These are phyloP conservation scores for Erpobdella octoculata DNA, from an alignment of 2,888 invertebrate genomes.

Conservation along the genomic window DNA sequence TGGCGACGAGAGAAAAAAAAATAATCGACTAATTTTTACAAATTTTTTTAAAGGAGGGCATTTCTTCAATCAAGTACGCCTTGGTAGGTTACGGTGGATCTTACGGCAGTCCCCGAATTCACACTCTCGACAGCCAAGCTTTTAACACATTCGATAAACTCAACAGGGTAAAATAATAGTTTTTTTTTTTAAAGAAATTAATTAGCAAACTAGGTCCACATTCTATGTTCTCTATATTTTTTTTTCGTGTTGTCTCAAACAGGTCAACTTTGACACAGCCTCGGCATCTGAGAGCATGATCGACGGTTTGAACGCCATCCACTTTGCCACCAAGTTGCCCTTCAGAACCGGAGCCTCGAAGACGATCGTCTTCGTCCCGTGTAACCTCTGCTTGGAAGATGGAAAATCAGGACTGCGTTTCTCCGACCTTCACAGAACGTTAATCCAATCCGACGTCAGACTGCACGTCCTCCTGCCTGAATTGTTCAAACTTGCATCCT, in stretches of 20 bases:
- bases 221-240: background rate
- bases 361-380: slow-evolving; percentile 72
- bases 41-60: slow-evolving; percentile 43
- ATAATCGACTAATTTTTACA: no score
- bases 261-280: slow-evolving; percentile 25
- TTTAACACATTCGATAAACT: slow-evolving; percentile 39
- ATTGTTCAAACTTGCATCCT: slow-evolving; percentile 32
- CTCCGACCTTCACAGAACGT: slow-evolving; percentile 32
- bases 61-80: slow-evolving; percentile 62
- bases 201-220: background rate
- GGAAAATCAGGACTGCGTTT: slow-evolving; percentile 6
- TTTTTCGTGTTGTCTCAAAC: slow-evolving; percentile 19
- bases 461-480: slow-evolving; percentile 35
- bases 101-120: slow-evolving; percentile 61
- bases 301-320: slow-evolving; percentile 58
- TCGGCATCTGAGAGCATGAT: slow-evolving; percentile 31
- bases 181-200: background rate
- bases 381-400: slow-evolving; percentile 69
- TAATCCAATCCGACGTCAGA: slow-evolving; percentile 33
- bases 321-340: slow-evolving; percentile 58
- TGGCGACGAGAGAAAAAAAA: background rate
- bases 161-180: slow-evolving; percentile 17
- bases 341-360: slow-evolving; percentile 77
- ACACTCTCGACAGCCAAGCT: slow-evolving; percentile 55
- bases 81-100: slow-evolving; percentile 66